Evolutionary conservation across 2,888 invertebrate genomes (phyloP), one percentile per base, ranked within the genome.

Genomic region (Callimorpha dominula): DNA sequence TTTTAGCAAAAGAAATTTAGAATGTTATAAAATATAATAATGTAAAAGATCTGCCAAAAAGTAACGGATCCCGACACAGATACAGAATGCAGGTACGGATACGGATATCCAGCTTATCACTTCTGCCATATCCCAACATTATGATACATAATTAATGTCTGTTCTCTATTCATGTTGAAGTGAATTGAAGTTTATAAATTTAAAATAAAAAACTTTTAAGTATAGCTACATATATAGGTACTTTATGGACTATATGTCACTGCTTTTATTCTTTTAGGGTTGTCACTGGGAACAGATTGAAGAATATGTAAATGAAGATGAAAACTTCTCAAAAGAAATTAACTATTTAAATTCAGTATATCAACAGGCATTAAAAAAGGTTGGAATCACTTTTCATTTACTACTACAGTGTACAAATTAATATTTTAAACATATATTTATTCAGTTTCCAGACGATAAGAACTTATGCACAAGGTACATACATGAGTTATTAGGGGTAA

Each of bases 361-460:
- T 86, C 93, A 96, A 86, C 92, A 93, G 75, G 94, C 95, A 68
- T 81, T 95, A 46, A 86, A 87, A 81, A 85, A 90, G 92, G 96
- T 90, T 31, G 11, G 0, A 15, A 49, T 31, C 60, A 7, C 46
- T 71, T 62, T 9, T 31, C 12, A 4, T 14, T 31, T 31, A 31
- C 60, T 17, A 52, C 11, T 8, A 49, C 50, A 17, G 0, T 9
- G 20, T 54, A 9, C 14, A 17, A 57, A 20, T 7, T 7, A 65
- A 15, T 49, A 40, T 46, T 66, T 46, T 14, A n/a, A 65, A 31
- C 15, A 31, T 49, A 15, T 50, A 31, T 68, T 20, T 17, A 4
- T 54, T 76, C 75, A 95, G 95, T 94, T 94, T 87, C 89, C 92
- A 88, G 94, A 94, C 86, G 94, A 95, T 86, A 89, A 90, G 78